A percentile compares a stretch with the other conserved stretches of the same genome.
Evolutionary conservation across 2,888 invertebrate species (phyloP).

Genomic region (Cyaniris semiargus): DNA sequence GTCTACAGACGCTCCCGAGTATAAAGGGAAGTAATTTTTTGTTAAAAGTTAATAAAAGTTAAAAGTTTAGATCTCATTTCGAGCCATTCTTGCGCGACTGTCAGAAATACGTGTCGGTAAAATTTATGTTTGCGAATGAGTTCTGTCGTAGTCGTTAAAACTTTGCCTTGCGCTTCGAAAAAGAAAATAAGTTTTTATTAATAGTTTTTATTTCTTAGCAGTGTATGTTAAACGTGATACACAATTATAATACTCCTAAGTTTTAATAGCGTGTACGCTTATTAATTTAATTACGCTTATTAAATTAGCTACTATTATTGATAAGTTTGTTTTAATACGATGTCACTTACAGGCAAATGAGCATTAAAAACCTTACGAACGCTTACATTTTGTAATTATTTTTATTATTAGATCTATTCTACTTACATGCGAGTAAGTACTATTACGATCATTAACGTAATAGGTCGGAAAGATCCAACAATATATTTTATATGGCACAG

Average conservation of each 20-base stretch:
- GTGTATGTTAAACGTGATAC: slow-evolving; percentile 11
- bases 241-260: slow-evolving; percentile 16
- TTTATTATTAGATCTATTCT: no score
- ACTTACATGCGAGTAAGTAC: no score
- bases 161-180: slow-evolving; percentile 45
- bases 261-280: neutral
- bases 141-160: slow-evolving; percentile 53
- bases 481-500: no score
- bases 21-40: slow-evolving; percentile 33
- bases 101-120: slow-evolving; percentile 47
- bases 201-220: slow-evolving; percentile 35
- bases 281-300: no score
- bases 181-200: slow-evolving; percentile 33
- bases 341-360: no score
- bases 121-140: slow-evolving; percentile 55
- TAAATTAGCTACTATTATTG: no score
- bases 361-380: no score
- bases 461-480: no score
- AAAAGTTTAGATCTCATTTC: slow-evolving; percentile 39
- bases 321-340: neutral
- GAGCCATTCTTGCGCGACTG: slow-evolving; percentile 37
- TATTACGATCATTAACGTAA: no score
- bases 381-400: no score
- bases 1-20: neutral
- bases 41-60: slow-evolving; percentile 37